A percentile compares a stretch with the other conserved stretches of the same genome.
Conservation (phyloP, 2,797 vertebrate species). For the Ispidina picta region DNA sequence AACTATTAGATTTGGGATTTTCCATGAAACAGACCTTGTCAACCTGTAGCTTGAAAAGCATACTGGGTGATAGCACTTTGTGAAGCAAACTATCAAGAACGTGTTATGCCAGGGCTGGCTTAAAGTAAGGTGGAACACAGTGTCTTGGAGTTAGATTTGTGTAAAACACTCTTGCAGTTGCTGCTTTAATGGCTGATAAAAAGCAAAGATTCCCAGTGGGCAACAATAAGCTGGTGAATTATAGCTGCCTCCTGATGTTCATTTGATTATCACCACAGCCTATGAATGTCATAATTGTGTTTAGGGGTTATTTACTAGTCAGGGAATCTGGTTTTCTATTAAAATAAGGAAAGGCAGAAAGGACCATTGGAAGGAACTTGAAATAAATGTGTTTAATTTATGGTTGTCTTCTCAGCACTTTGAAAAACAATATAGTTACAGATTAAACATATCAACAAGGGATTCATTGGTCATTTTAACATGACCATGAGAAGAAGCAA, state of each 20-base stretch:
- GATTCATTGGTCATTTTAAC: neutral
- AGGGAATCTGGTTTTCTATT: neutral
- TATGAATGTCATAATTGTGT: neutral
- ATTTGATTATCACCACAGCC: conserved; percentile 10
- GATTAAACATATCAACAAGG: neutral
- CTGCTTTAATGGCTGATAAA: neutral
- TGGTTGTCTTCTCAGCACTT: neutral
- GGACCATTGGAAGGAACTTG: neutral
- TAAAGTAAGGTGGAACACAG: neutral
- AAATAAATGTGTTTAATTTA: neutral
- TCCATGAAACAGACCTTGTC: neutral
- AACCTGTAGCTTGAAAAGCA: neutral
- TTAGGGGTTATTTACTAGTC: conserved; percentile 2
- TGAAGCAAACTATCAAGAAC: neutral
- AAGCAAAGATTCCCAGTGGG: neutral
- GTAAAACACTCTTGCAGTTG: neutral
- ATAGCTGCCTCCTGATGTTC: neutral
- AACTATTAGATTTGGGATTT: neutral
- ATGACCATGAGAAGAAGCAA: neutral
- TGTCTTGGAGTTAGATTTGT: neutral
- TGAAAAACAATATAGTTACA: neutral
- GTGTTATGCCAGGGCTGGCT: neutral
- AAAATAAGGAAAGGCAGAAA: conserved; percentile 4
- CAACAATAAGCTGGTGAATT: conserved; percentile 1
- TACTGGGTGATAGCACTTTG: neutral